A percentile compares a stretch with the other conserved stretches of the same genome.
Conservation (phyloP, 2,888 invertebrate species). For the Drosophila cracens region DNA sequence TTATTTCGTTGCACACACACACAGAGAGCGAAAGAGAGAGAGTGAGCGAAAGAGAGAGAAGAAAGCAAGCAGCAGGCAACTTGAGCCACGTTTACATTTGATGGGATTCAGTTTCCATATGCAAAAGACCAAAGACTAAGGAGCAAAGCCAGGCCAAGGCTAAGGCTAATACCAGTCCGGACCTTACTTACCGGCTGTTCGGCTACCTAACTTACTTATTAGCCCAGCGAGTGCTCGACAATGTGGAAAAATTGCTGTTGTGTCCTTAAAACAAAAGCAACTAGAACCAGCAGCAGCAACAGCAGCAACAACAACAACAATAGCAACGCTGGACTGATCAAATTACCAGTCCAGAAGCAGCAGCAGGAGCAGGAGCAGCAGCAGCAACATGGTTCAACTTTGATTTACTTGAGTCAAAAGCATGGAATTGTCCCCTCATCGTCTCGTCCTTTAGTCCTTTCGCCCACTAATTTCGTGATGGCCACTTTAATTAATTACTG, state of each 20-base stretch:
- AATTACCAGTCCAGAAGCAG: slow-evolving; percentile 50
- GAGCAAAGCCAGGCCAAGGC: slow-evolving; percentile 22
- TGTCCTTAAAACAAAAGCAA: slow-evolving; percentile 38
- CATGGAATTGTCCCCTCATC: slow-evolving; percentile 13
- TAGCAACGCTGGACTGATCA: slow-evolving; percentile 42
- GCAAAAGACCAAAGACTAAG: slow-evolving; percentile 31
- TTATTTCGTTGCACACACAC: slow-evolving; percentile 65
- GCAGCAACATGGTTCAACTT: slow-evolving; percentile 45
- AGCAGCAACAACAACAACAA: neutral
- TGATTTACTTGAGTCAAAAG: slow-evolving; percentile 67
- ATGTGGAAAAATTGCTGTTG: slow-evolving; percentile 57
- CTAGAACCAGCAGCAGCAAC: neutral
- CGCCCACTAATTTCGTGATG: slow-evolving; percentile 26
- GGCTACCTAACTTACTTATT: slow-evolving; percentile 54
- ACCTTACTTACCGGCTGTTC: slow-evolving; percentile 19
- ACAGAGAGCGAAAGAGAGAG: neutral
- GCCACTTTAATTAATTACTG: slow-evolving; percentile 48
- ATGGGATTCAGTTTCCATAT: slow-evolving; percentile 70
- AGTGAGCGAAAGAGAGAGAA: neutral
- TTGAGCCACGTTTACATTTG: slow-evolving; percentile 73
- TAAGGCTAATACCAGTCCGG: slow-evolving; percentile 47
- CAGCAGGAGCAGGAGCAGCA: slow-evolving; percentile 11
- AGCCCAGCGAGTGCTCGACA: slow-evolving; percentile 57
- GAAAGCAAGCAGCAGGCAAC: slow-evolving; percentile 29
- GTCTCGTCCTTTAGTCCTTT: neutral